These are phyloP conservation scores for Julus scanicus DNA, from an alignment of 2,888 invertebrate genomes.

Conservation along the genomic window DNA sequence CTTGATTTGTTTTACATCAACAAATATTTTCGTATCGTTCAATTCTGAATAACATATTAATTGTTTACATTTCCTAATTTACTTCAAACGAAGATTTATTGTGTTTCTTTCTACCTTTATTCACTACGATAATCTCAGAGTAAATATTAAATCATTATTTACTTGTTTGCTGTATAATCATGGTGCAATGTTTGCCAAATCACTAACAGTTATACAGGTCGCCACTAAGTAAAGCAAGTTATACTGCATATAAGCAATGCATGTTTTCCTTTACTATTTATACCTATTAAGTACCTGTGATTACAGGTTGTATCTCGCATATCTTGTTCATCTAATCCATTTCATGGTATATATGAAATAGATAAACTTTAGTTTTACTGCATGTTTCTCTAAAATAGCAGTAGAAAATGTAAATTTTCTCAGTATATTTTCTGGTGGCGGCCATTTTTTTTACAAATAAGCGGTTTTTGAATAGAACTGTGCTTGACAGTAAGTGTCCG, in stretches of 20 bases:
- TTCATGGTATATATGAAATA: no score
- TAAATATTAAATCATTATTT: background rate
- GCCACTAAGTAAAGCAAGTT: background rate
- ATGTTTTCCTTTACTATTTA: background rate
- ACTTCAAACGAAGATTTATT: background rate
- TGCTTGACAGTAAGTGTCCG: no score
- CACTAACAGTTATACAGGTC: background rate
- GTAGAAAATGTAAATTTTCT: no score
- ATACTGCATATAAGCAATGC: background rate
- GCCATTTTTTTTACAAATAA: background rate
- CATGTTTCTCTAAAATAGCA: no score
- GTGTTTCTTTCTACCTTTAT: background rate
- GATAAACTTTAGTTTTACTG: no score
- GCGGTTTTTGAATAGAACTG: no score
- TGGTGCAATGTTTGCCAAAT: background rate
- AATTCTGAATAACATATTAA: background rate
- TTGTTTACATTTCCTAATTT: background rate
- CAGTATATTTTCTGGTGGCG: background rate
- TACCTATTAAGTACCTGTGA: no score
- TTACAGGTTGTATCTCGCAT: no score
- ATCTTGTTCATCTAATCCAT: no score
- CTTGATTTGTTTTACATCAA: background rate
- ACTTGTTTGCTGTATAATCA: background rate
- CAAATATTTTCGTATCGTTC: constrained; percentile 29
- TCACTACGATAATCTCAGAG: background rate